phyloP scores from a whole-genome alignment of 2,797 vertebrate species.

The Tamandua tetradactyla region DNA sequence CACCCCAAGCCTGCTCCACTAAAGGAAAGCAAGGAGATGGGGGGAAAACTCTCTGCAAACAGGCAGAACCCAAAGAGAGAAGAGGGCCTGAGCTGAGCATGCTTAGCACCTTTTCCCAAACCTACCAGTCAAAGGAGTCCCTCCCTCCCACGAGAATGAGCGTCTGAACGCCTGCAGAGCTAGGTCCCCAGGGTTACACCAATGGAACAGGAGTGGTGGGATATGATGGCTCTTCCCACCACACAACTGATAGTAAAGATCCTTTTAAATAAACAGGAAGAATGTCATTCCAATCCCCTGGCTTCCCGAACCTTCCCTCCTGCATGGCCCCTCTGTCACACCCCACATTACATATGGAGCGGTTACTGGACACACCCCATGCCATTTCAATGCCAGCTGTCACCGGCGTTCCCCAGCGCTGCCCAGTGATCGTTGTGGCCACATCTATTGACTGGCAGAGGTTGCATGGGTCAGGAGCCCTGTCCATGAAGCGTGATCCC shows the following conservation, averaged over 20 bases:
- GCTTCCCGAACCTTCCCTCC: neutral
- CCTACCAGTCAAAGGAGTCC: neutral
- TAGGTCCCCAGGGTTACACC: neutral
- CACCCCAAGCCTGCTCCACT: neutral
- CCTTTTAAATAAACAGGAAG: neutral
- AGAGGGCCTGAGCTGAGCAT: neutral
- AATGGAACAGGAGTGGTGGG: neutral
- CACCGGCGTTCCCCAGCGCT: neutral
- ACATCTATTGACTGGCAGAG: neutral
- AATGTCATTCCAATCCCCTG: neutral
- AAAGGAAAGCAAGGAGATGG: too few species aligned
- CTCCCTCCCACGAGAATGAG: neutral
- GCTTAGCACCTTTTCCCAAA: neutral
- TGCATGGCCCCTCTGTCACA: neutral
- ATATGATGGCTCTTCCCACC: neutral
- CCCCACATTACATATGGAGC: neutral
- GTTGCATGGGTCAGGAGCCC: neutral
- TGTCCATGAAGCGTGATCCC: neutral
- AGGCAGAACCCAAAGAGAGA: neutral
- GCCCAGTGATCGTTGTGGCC: neutral
- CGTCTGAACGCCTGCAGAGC: neutral
- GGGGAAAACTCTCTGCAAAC: neutral
- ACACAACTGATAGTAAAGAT: neutral
- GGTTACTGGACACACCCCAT: rapidly evolving
- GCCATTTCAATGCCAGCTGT: neutral